phyloP scores from a whole-genome alignment of 2,888 invertebrate genomes.

The Drosophila suboccidentalis region DNA sequence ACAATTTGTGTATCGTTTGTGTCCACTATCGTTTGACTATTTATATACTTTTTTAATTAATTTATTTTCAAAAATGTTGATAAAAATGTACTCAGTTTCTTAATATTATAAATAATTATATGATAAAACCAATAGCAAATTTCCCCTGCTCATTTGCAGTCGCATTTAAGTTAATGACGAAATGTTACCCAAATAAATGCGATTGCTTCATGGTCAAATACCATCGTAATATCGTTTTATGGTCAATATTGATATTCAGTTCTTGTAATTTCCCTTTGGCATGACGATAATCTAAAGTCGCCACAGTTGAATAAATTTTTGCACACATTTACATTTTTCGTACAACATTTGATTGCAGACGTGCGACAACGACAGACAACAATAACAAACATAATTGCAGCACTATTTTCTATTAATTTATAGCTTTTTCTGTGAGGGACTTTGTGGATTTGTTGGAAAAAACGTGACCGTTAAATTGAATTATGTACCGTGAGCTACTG shows the following conservation, averaged over 20 bases:
- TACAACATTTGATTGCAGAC: constrained; percentile 4
- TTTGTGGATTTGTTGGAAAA: constrained; percentile 54
- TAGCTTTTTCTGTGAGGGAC: too few relatives aligned
- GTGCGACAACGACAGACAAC: not conserved
- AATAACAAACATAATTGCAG: constrained; percentile 3
- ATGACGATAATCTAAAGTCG: constrained; percentile 5
- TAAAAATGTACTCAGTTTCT: too few relatives aligned
- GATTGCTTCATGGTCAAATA: constrained; percentile 7
- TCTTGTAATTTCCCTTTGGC: constrained; percentile 9
- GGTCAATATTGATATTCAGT: constrained; percentile 34
- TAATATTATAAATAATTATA: too few relatives aligned
- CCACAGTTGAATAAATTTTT: not conserved
- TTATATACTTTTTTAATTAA: too few relatives aligned
- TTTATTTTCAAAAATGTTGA: too few relatives aligned
- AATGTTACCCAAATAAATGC: not conserved
- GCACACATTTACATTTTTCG: not conserved
- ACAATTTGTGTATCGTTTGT: too few relatives aligned
- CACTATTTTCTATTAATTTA: constrained; percentile 36
- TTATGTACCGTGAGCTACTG: constrained; percentile 47
- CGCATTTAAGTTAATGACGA: not conserved
- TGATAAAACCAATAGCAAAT: not conserved
- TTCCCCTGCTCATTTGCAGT: constrained; percentile 16
- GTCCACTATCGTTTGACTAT: too few relatives aligned
- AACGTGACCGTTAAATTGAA: constrained; percentile 74
- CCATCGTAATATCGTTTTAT: constrained; percentile 4